Percentiles rank a stretch among this genome's conserved stretches.
Conservation (phyloP, 2,888 invertebrate species). For the Drosophila subsilvestris region DNA sequence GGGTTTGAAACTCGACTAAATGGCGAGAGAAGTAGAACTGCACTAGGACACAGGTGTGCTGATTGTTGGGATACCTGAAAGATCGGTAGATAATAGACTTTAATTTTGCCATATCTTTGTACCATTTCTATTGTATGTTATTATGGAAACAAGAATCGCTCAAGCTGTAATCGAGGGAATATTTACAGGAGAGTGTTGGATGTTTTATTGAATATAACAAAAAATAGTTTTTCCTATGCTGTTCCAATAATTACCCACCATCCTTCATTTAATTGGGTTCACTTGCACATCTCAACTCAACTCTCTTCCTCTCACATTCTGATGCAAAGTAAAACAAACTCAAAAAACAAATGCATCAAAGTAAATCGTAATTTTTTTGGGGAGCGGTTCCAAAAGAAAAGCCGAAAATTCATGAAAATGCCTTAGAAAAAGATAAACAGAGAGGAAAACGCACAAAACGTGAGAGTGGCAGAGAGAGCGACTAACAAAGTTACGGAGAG, state of each 20-base stretch:
- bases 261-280: background rate
- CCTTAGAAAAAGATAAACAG: slow-evolving; percentile 69
- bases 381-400: slow-evolving; percentile 62
- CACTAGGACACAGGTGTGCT: slow-evolving; percentile 19
- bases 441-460: slow-evolving; percentile 40
- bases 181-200: background rate
- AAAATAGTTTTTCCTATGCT: background rate
- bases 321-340: slow-evolving; percentile 35
- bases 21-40: background rate
- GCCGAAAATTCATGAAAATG: slow-evolving; percentile 46
- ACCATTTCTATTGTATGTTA: no score
- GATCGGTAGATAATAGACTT: background rate
- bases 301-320: slow-evolving; percentile 46
- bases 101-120: background rate
- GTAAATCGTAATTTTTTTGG: slow-evolving; percentile 58
- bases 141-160: background rate
- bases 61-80: background rate
- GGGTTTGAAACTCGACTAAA: slow-evolving; percentile 59
- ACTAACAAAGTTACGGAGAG: slow-evolving; percentile 17
- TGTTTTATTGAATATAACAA: no score
- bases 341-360: slow-evolving; percentile 28
- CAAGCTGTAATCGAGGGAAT: background rate
- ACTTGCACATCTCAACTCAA: slow-evolving; percentile 16
- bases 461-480: slow-evolving; percentile 34
- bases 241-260: background rate